Evolutionary conservation across 1,140 invertebrate species (phyloP).

Genomic region (Orius laevigatus): DNA sequence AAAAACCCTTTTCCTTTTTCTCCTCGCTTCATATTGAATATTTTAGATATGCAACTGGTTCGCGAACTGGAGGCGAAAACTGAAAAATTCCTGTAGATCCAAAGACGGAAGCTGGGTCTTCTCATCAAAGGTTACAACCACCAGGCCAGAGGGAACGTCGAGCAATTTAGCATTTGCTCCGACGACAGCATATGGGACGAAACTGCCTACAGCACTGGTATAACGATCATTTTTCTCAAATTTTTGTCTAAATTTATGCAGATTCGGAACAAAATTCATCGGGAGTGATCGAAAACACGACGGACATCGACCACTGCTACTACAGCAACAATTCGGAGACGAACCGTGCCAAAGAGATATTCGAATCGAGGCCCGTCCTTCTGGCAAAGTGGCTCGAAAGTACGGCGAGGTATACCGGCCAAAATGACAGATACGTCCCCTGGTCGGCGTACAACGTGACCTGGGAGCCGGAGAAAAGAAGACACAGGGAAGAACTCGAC

Average conservation of each 20-base stretch:
- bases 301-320: constrained; percentile 4
- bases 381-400: constrained; percentile 51
- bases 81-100: constrained; percentile 46
- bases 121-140: constrained; percentile 54
- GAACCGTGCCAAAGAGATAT: too few species aligned
- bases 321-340: neutral
- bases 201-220: constrained; percentile 12
- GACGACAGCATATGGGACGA: constrained; percentile 58
- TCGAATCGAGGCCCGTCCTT: constrained; percentile 25
- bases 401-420: constrained; percentile 44
- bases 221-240: neutral
- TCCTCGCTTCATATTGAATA: neutral
- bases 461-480: constrained; percentile 3
- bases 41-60: constrained; percentile 56
- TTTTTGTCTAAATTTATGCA: neutral
- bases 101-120: constrained; percentile 47
- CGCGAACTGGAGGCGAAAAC: constrained; percentile 53
- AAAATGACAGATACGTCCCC: constrained; percentile 42
- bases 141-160: constrained; percentile 50
- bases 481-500: constrained; percentile 44
- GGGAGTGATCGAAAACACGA: neutral
- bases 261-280: constrained; percentile 4
- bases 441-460: constrained; percentile 30
- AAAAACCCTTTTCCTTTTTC: constrained; percentile 7
- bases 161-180: constrained; percentile 55